phyloP scores from a whole-genome alignment of 2,113 vertebrate genomes.

The Dicerorhinus sumatrensis region DNA sequence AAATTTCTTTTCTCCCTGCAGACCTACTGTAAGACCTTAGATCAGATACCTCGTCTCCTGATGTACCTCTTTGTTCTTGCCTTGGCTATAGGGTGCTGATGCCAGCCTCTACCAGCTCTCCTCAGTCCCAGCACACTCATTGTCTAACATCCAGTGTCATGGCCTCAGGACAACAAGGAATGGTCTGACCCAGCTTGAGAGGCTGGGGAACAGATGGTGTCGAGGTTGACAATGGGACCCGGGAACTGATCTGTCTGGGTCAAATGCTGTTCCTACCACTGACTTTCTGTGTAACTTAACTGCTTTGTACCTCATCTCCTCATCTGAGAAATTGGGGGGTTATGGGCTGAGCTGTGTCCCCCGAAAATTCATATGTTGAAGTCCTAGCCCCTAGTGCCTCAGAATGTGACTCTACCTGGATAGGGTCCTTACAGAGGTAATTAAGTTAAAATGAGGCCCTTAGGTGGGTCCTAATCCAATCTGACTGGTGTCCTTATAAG shows the following conservation, averaged over 20 bases:
- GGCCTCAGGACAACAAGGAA: fast-evolving
- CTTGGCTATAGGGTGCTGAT: background rate
- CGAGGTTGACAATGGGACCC: background rate
- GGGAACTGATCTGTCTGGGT: background rate
- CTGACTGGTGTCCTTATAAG: background rate
- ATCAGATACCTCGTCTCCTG: background rate
- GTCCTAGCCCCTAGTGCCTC: background rate
- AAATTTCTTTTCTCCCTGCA: background rate
- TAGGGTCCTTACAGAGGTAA: background rate
- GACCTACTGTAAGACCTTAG: background rate
- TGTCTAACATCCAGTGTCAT: background rate
- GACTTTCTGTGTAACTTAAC: no score
- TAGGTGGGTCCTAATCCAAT: background rate
- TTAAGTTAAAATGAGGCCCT: background rate
- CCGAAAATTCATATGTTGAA: background rate
- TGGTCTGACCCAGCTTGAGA: background rate
- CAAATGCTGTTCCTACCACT: no score
- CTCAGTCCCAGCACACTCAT: background rate
- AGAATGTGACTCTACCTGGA: background rate
- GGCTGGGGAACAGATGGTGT: background rate
- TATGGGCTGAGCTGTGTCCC: background rate
- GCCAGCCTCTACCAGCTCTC: background rate
- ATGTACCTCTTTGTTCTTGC: background rate
- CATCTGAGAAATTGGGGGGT: background rate
- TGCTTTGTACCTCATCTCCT: background rate